A percentile compares a stretch with the other conserved stretches of the same genome.
Evolutionary conservation across 1,140 invertebrate genomes (phyloP).

Genomic region (Phthorimaea operculella): DNA sequence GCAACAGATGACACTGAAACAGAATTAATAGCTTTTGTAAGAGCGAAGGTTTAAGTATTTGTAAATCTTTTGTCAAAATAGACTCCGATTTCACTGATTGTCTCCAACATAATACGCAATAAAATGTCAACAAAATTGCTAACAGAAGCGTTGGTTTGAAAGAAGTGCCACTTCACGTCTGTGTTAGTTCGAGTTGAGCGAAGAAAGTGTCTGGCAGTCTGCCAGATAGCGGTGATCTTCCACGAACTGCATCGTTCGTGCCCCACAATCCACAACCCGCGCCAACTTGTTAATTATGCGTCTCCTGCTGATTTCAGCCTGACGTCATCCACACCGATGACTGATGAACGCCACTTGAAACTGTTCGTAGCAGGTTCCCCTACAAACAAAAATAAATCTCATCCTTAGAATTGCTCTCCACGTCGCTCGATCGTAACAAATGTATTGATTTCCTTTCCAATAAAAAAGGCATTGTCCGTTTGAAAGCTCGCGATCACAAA

Average conservation of each 20-base stretch:
- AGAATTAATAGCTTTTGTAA: too few relatives aligned
- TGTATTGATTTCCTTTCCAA: conserved; percentile 50
- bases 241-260: conserved; percentile 42
- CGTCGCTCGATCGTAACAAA: conserved; percentile 26
- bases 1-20: too few relatives aligned
- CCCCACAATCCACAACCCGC: conserved; percentile 18
- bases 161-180: conserved; percentile 24
- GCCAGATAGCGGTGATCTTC: conserved; percentile 49
- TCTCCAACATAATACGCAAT: neutral
- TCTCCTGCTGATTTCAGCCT: conserved; percentile 17
- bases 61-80: too few relatives aligned
- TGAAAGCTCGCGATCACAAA: conserved; percentile 50
- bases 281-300: conserved; percentile 34
- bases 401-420: neutral
- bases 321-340: conserved; percentile 14
- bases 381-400: conserved; percentile 12
- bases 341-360: conserved; percentile 5
- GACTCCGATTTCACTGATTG: neutral
- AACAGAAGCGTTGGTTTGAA: conserved; percentile 8
- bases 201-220: conserved; percentile 46
- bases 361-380: neutral
- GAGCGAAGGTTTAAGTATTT: too few relatives aligned
- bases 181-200: conserved; percentile 1
- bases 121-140: conserved; percentile 2
- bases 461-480: conserved; percentile 48